These are phyloP conservation scores for Tauraco erythrolophus DNA, from an alignment of 2,113 vertebrate genomes.

Conservation along the genomic window DNA sequence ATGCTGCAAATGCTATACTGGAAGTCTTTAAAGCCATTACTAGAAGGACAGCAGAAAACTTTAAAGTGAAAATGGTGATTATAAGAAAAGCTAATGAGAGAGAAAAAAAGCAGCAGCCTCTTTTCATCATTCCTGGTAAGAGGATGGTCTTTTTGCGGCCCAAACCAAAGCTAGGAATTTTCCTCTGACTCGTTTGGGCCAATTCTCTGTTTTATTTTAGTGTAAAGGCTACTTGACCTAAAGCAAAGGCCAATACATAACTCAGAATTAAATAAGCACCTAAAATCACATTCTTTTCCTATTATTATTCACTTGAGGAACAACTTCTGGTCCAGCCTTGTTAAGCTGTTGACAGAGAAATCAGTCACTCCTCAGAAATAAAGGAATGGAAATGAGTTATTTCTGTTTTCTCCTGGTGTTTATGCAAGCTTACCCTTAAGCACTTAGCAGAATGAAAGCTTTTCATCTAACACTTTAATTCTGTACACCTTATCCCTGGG, in stretches of 20 bases:
- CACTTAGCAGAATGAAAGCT: conserved; percentile 43
- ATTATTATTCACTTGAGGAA: conserved; percentile 44
- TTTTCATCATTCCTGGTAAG: not conserved
- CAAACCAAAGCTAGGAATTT: not conserved
- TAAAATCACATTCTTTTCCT: not conserved
- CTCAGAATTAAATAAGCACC: not conserved
- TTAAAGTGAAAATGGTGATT: not conserved
- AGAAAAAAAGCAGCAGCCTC: not conserved
- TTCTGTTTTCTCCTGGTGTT: conserved; percentile 45
- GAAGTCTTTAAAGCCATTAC: not conserved
- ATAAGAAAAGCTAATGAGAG: not conserved
- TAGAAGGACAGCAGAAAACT: not conserved
- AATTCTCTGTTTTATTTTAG: not conserved
- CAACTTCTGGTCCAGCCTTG: not conserved
- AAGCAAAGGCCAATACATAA: not conserved
- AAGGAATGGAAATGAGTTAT: conserved; percentile 55
- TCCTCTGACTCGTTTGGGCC: not conserved
- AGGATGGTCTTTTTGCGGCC: not conserved
- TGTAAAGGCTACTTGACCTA: not conserved
- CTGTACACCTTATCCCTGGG: conserved; percentile 16
- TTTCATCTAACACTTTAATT: conserved; percentile 47
- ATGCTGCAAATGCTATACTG: not conserved
- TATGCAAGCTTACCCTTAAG: conserved; percentile 36
- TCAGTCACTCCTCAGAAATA: conserved; percentile 43
- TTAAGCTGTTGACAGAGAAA: conserved; percentile 50